Conservation (phyloP, 2,888 invertebrate species). For the Horisme vitalbata region DNA sequence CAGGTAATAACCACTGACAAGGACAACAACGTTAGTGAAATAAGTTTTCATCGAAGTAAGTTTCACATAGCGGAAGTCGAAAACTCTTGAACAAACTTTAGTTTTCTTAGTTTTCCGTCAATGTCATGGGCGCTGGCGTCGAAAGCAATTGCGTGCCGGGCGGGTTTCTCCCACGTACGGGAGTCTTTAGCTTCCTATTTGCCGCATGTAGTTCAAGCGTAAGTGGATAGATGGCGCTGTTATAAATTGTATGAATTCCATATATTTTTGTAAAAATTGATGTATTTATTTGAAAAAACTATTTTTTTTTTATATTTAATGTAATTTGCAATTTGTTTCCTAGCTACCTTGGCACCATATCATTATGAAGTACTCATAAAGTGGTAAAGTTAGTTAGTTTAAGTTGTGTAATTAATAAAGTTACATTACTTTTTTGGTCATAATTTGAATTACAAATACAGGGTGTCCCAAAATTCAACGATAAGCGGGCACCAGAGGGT, state of each 20-base stretch:
- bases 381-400: too few species aligned
- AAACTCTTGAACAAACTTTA: conserved; percentile 45
- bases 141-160: not conserved
- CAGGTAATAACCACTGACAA: conserved; percentile 22
- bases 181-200: conserved; percentile 24
- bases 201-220: conserved; percentile 33
- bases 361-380: too few species aligned
- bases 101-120: conserved; percentile 36
- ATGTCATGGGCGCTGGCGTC: conserved; percentile 44
- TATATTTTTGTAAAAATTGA: not conserved
- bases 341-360: too few species aligned
- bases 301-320: too few species aligned
- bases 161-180: conserved; percentile 39
- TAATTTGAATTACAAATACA: too few species aligned
- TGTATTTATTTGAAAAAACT: conserved; percentile 27
- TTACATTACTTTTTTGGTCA: too few species aligned
- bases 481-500: too few species aligned
- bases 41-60: conserved; percentile 14
- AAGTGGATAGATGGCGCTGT: conserved; percentile 49
- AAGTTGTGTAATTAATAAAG: too few species aligned
- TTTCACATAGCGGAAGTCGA: conserved; percentile 2
- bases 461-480: too few species aligned
- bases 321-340: too few species aligned
- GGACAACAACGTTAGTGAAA: not conserved
- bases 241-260: not conserved